A percentile compares a stretch with the other conserved stretches of the same genome.
Conservation (phyloP, 2,888 invertebrate genomes). For the Lasioglossum malachurum region DNA sequence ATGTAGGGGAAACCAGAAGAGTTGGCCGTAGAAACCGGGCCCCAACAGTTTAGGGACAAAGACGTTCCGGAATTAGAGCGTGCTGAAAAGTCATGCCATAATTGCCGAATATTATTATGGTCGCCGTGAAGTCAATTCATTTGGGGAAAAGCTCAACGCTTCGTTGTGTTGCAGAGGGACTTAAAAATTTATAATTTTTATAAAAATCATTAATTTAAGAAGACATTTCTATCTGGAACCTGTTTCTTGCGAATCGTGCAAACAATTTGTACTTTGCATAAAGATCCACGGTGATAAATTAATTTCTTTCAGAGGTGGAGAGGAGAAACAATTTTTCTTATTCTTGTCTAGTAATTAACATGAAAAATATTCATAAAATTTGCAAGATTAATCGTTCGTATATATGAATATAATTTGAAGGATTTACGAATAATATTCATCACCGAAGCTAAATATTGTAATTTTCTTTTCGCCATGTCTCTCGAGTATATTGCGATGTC, state of each 20-base stretch:
- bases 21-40: neutral
- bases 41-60: neutral
- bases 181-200: neutral
- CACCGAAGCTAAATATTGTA: neutral
- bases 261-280: neutral
- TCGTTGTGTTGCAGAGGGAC: neutral
- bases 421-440: neutral
- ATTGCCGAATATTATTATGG: neutral
- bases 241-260: neutral
- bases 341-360: neutral
- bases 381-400: neutral
- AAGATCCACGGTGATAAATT: neutral
- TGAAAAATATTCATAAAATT: neutral
- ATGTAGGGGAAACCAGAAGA: constrained; percentile 3
- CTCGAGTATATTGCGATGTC: neutral
- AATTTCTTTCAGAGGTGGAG: too few species aligned
- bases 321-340: neutral
- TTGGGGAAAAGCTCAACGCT: neutral
- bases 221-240: neutral
- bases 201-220: neutral
- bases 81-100: neutral
- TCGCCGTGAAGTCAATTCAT: neutral
- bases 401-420: neutral
- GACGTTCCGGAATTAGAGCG: neutral
- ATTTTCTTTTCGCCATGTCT: constrained; percentile 17